Percentiles rank a stretch among this genome's conserved stretches.
Evolutionary conservation across 2,888 invertebrate species (phyloP).

Genomic region (Rugalucina vietnamica): DNA sequence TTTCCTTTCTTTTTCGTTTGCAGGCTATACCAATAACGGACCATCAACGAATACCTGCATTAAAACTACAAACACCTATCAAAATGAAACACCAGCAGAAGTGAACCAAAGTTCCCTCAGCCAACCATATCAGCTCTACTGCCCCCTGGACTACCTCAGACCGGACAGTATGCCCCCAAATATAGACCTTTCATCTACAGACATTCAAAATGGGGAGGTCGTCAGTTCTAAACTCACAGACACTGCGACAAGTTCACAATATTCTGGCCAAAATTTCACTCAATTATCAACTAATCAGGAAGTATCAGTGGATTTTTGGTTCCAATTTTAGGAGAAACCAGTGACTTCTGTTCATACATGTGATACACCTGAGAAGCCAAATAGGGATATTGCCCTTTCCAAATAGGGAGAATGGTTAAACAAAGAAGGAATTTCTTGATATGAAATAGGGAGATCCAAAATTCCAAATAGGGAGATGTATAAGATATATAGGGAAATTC

Average conservation of each 20-base stretch:
- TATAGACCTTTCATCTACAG: constrained; percentile 71
- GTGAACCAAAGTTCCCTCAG: neutral
- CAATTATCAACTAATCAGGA: neutral
- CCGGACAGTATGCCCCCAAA: constrained; percentile 73
- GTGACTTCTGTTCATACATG: too few relatives aligned
- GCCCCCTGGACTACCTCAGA: constrained; percentile 58
- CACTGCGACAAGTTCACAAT: neutral
- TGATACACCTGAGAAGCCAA: too few relatives aligned
- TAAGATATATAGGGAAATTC: too few relatives aligned
- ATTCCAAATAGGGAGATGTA: too few relatives aligned
- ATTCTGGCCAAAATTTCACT: neutral
- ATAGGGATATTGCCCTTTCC: too few relatives aligned
- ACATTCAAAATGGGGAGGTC: constrained; percentile 72
- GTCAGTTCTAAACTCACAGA: constrained; percentile 33
- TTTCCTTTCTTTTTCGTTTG: neutral
- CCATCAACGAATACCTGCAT: neutral
- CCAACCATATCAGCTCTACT: constrained; percentile 47
- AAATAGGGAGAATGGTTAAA: too few relatives aligned
- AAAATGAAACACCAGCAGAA: neutral
- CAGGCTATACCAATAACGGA: neutral
- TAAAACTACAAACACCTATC: neutral
- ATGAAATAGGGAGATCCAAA: too few relatives aligned
- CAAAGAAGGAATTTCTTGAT: too few relatives aligned
- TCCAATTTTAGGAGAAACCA: neutral
- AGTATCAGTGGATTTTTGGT: neutral